phyloP scores from a whole-genome alignment of 2,888 invertebrate species.

The Macrophya alboannulata region DNA sequence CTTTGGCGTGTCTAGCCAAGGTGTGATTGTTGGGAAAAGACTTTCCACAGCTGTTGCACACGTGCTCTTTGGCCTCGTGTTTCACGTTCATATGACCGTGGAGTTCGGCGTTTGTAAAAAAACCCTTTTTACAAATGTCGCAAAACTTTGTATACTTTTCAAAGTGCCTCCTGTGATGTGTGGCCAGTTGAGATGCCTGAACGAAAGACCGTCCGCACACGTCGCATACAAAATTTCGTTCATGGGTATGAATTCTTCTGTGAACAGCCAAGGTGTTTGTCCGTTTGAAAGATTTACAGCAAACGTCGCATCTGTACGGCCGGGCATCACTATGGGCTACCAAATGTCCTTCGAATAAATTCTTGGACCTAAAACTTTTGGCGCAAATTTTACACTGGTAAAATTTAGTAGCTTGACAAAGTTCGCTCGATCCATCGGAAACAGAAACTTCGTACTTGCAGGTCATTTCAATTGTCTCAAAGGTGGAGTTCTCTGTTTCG shows the following conservation, averaged over 20 bases:
- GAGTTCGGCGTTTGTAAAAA: conserved; percentile 75
- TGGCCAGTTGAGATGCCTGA: conserved; percentile 73
- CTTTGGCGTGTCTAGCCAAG: conserved; percentile 68
- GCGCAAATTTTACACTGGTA: conserved; percentile 71
- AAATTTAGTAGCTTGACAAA: conserved; percentile 48
- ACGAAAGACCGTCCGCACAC: conserved; percentile 75
- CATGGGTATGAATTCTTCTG: conserved; percentile 72
- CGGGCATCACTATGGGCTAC: conserved; percentile 74
- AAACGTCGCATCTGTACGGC: conserved; percentile 73
- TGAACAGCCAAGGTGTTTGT: conserved; percentile 74
- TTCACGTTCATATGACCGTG: conserved; percentile 76
- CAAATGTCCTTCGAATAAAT: conserved; percentile 72
- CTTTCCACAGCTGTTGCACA: conserved; percentile 71
- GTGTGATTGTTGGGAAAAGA: conserved; percentile 74
- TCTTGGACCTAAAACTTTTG: conserved; percentile 71
- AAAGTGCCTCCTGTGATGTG: conserved; percentile 73
- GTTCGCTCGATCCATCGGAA: conserved; percentile 1
- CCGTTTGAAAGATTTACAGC: conserved; percentile 74
- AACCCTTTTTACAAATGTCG: conserved; percentile 73
- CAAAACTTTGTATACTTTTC: conserved; percentile 72
- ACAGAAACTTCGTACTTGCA: conserved; percentile 11
- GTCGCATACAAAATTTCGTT: conserved; percentile 74
- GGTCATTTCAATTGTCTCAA: conserved; percentile 31
- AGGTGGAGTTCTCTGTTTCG: background rate
- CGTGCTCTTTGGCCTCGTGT: conserved; percentile 75